Evolutionary conservation across 2,888 invertebrate species (phyloP), one percentile per base, ranked within the genome.

Genomic region (Archaeoteleia sp.): DNA sequence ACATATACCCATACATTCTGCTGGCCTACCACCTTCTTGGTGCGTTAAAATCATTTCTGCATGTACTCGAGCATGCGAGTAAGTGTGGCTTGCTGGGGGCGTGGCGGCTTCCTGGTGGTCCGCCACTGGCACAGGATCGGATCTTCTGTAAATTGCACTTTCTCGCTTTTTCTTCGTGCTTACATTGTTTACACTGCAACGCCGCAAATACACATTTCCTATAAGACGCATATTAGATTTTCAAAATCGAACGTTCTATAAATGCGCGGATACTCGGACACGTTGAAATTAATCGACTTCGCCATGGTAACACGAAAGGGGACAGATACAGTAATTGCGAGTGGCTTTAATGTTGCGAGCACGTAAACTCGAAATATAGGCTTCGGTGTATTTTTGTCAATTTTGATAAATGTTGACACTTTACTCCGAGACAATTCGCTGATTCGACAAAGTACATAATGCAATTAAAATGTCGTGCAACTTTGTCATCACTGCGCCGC

Each of bases 31-130:
- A 70, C 72, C 67, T 70, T 70, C 70, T 70, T 53, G 57, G 61
- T 70, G 70, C 67, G 70, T 67, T 71, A 60, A 67, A 71, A 65
- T 71, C 67, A 67, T 70, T 70, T 42, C 53, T 66, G 66, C 60
- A 49, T 67, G 60, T 54, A 62, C 57, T 49, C 51, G 66, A 63
- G 65, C 54, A 71, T 71, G 72, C 76, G 70, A 71, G 75, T 65
- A 73, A 79, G 77, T 76, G 76, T 73, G 78, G 74, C 76, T 71
- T 57, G 69, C 72, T 70, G 76, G 78, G 78, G 77, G 70, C 82
- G 82, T 82, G 82, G 79, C 82, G 77, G 79, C 82, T 82, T 77
- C 80, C 78, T 80, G 82, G 82, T 82, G 82, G 82, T 82, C 82
- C 77, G 69, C 77, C 81, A 77, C 76, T 76, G 76, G 77, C 78